Conservation (phyloP, 2,113 vertebrate species). For the Danionella cerebrum region DNA sequence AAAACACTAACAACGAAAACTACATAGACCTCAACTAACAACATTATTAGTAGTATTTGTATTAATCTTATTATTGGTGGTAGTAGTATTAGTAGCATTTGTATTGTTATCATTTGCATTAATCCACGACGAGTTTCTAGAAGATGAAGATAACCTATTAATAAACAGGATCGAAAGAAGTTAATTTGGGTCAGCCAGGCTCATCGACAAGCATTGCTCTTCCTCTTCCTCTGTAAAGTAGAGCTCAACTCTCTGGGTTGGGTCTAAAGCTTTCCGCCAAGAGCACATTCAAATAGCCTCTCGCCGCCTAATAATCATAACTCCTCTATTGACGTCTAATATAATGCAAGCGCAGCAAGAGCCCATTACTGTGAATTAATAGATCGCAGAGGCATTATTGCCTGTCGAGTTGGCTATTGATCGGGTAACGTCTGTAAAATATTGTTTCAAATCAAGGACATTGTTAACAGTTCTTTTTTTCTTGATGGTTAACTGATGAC, state of each 20-base stretch:
- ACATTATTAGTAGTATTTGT: no score
- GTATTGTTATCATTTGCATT: no score
- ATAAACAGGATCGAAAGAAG: neutral
- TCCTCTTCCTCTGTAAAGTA: neutral
- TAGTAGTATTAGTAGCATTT: no score
- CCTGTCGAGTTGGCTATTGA: slow-evolving; percentile 83
- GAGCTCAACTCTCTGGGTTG: slow-evolving; percentile 3
- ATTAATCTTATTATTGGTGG: no score
- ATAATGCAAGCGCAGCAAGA: slow-evolving; percentile 70
- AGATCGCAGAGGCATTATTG: slow-evolving; percentile 82
- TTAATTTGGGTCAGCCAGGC: slow-evolving; percentile 16
- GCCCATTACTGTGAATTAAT: slow-evolving; percentile 88
- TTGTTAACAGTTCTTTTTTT: slow-evolving; percentile 64
- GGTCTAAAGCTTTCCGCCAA: slow-evolving; percentile 49
- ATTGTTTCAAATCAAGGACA: slow-evolving; percentile 81
- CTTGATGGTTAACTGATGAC: slow-evolving; percentile 63
- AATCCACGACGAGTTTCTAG: no score
- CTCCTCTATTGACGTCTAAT: slow-evolving; percentile 73
- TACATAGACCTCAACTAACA: no score
- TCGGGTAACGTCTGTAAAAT: slow-evolving; percentile 80
- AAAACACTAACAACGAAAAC: no score
- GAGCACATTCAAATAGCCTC: slow-evolving; percentile 62
- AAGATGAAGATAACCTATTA: neutral
- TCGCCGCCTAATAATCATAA: slow-evolving; percentile 73
- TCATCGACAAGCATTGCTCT: slow-evolving; percentile 7